Evolutionary conservation across 2,888 invertebrate species (phyloP).

Genomic region (Liopterus haemorrhoidalis): DNA sequence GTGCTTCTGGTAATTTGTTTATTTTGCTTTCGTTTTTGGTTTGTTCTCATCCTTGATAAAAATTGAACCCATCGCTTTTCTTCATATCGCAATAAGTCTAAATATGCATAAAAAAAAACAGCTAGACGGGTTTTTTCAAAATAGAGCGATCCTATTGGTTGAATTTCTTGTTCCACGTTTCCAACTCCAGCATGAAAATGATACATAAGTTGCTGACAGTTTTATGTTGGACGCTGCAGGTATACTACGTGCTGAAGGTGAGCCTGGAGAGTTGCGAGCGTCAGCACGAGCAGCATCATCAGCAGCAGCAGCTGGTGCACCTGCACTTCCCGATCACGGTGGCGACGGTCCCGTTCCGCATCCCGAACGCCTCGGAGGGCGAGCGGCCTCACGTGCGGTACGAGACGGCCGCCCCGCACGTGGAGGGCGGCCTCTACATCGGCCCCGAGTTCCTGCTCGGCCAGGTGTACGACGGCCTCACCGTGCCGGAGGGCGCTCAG

Average conservation of each 20-base stretch:
- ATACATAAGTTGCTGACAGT: too few relatives aligned
- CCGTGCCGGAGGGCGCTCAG: constrained; percentile 70
- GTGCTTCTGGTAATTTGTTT: too few relatives aligned
- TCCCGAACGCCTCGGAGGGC: constrained; percentile 60
- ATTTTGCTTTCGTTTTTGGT: too few relatives aligned
- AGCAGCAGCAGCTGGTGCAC: constrained; percentile 47
- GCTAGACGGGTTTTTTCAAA: too few relatives aligned
- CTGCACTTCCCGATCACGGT: constrained; percentile 71
- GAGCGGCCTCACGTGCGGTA: constrained; percentile 62
- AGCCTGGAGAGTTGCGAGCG: constrained; percentile 32
- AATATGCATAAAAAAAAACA: too few relatives aligned
- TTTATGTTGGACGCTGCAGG: too few relatives aligned
- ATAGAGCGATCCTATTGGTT: too few relatives aligned
- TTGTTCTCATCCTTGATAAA: too few relatives aligned
- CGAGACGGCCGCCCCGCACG: constrained; percentile 64
- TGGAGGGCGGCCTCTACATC: constrained; percentile 71
- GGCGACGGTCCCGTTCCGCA: constrained; percentile 66
- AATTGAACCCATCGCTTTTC: too few relatives aligned
- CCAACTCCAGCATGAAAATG: too few relatives aligned
- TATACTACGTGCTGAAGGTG: constrained; percentile 69
- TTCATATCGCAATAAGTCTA: too few relatives aligned
- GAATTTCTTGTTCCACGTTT: too few relatives aligned
- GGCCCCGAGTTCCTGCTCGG: constrained; percentile 72
- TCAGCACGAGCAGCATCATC: background rate
- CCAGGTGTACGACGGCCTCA: constrained; percentile 72